Percentiles rank a stretch among this genome's conserved stretches.
Evolutionary conservation across 2,113 vertebrate genomes (phyloP).

Genomic region (Gasterosteus nipponicus): DNA sequence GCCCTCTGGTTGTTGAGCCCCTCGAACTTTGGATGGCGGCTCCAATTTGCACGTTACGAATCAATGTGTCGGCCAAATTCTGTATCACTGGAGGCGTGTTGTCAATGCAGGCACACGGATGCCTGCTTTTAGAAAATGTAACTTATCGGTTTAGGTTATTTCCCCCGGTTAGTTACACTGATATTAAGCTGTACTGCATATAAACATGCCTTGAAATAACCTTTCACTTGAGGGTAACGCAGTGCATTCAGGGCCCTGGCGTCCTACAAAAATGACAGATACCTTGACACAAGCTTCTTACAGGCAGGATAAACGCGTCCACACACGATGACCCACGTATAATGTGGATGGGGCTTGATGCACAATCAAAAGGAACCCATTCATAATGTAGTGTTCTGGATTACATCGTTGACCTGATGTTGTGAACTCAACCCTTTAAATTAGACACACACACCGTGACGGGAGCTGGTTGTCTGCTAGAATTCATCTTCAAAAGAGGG

Average conservation of each 20-base stretch:
- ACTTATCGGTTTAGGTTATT: neutral
- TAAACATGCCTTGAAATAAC: neutral
- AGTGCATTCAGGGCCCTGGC: neutral
- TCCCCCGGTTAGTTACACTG: neutral
- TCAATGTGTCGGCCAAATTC: neutral
- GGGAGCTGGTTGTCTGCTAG: neutral
- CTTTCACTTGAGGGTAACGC: neutral
- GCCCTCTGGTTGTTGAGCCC: too few species aligned
- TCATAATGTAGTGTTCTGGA: neutral
- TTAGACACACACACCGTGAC: neutral
- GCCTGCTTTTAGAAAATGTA: too few species aligned
- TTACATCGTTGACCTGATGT: neutral
- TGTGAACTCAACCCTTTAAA: neutral
- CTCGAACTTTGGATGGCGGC: neutral
- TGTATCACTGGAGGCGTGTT: neutral
- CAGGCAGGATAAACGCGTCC: neutral
- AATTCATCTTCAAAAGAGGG: neutral
- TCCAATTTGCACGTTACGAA: neutral
- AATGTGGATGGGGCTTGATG: constrained; percentile 49
- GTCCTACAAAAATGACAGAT: neutral
- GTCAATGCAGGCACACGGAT: too few species aligned
- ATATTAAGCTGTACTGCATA: neutral
- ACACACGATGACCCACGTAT: neutral
- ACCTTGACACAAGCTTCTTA: neutral
- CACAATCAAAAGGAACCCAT: constrained; percentile 7